Evolutionary conservation across 2,888 invertebrate genomes (phyloP).

Genomic region (Chrysolina americana): DNA sequence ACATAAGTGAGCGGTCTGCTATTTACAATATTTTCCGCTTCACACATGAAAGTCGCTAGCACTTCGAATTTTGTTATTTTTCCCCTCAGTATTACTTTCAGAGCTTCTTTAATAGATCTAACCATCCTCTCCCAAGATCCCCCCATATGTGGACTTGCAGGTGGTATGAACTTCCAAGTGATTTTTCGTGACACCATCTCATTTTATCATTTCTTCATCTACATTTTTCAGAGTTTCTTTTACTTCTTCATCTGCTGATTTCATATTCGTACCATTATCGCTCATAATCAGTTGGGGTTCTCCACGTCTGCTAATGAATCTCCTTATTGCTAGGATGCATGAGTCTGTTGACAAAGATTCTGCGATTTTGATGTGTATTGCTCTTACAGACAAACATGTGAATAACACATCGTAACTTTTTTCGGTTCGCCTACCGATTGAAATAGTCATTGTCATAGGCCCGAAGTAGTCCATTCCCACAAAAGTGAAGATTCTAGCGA

Average conservation of each 20-base stretch:
- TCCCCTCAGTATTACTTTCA: conserved; percentile 19
- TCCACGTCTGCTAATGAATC: conserved; percentile 25
- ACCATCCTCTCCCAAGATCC: conserved; percentile 23
- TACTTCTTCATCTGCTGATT: conserved; percentile 18
- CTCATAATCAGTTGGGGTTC: conserved; percentile 14
- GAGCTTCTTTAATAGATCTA: conserved; percentile 8
- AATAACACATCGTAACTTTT: neutral
- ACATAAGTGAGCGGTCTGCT: conserved; percentile 34
- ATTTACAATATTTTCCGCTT: conserved; percentile 33
- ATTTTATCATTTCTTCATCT: neutral
- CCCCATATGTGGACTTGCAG: conserved; percentile 2
- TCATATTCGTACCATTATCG: conserved; percentile 22
- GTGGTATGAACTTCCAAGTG: conserved; percentile 6
- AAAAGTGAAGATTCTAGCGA: neutral
- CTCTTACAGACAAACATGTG: conserved; percentile 16
- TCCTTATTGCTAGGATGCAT: conserved; percentile 12
- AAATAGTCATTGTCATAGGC: neutral
- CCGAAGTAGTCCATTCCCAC: neutral
- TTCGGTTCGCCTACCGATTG: conserved; percentile 17
- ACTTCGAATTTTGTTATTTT: conserved; percentile 24
- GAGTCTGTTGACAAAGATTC: conserved; percentile 12
- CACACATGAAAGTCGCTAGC: no score
- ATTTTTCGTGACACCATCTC: neutral
- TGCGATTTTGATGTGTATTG: neutral
- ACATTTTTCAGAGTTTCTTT: conserved; percentile 1